These are phyloP conservation scores for Callinectes sapidus DNA, from an alignment of 2,888 invertebrate species.

Conservation along the genomic window DNA sequence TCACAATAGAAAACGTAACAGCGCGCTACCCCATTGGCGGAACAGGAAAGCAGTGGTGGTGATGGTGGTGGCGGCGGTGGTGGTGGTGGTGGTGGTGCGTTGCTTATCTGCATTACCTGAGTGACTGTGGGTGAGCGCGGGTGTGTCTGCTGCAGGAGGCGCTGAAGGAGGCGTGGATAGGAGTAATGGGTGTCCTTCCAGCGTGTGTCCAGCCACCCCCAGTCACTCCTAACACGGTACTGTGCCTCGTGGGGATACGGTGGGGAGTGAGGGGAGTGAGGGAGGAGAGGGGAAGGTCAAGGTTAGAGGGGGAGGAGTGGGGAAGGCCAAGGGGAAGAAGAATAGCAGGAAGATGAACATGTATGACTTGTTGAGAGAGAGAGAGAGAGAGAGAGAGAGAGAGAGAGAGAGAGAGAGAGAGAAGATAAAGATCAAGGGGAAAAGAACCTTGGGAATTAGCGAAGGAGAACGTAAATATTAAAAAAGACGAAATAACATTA, in stretches of 20 bases:
- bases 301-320: background rate
- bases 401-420: background rate
- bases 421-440: background rate
- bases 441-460: background rate
- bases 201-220: background rate
- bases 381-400: background rate
- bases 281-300: background rate
- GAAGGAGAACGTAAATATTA: background rate
- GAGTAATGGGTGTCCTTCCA: background rate
- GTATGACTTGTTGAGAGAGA: background rate
- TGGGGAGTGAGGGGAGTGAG: background rate
- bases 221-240: background rate
- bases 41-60: background rate
- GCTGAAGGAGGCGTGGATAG: background rate
- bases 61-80: background rate
- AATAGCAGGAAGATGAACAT: background rate
- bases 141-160: constrained; percentile 5
- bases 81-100: background rate
- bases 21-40: background rate
- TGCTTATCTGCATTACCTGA: background rate
- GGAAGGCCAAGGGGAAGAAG: background rate
- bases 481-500: background rate
- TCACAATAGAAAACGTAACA: background rate
- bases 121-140: background rate
- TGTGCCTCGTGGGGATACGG: background rate